These are phyloP conservation scores for Rhynchomys soricoides DNA, from an alignment of 2,113 vertebrate species.

Conservation along the genomic window DNA sequence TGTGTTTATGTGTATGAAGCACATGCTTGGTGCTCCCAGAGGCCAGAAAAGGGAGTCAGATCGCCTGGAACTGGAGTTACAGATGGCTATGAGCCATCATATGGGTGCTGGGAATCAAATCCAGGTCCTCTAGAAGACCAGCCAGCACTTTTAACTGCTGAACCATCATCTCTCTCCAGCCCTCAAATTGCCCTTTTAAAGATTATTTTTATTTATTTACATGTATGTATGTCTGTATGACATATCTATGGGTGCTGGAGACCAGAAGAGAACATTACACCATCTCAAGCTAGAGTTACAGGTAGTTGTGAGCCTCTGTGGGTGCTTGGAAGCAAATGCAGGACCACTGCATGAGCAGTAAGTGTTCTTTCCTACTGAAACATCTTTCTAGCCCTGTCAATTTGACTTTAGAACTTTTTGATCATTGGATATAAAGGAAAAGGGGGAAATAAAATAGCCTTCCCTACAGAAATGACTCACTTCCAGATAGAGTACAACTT, in stretches of 20 bases:
- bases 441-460: neutral
- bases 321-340: neutral
- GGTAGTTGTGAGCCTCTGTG: neutral
- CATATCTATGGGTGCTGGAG: neutral
- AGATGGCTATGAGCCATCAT: too few relatives aligned
- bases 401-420: neutral
- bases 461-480: neutral
- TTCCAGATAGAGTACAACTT: neutral
- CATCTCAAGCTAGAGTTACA: neutral
- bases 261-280: neutral
- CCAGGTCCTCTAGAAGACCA: neutral
- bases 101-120: neutral
- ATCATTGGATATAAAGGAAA: neutral
- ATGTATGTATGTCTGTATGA: neutral
- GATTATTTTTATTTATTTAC: neutral
- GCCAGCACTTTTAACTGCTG: neutral
- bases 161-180: neutral
- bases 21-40: neutral
- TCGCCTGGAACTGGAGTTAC: neutral
- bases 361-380: neutral
- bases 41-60: neutral
- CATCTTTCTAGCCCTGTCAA: neutral
- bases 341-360: neutral
- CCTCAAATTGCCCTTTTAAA: neutral
- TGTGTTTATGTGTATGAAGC: neutral